A percentile compares a stretch with the other conserved stretches of the same genome.
Evolutionary conservation across 2,113 vertebrate species (phyloP).

Genomic region (Naja naja): DNA sequence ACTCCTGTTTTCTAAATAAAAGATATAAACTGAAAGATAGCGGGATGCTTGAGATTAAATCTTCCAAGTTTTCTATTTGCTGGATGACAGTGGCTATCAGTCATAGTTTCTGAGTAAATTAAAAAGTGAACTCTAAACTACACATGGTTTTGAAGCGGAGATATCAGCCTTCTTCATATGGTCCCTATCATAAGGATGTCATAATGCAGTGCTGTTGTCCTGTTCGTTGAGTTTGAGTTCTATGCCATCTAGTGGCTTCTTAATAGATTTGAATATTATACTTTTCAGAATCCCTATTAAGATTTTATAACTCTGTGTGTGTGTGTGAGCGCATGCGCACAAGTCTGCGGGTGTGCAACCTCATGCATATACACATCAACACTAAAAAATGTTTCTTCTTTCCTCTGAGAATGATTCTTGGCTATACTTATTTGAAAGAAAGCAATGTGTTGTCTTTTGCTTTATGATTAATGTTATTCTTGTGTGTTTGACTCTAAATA

Average conservation of each 20-base stretch:
- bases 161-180: no score
- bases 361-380: neutral
- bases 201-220: neutral
- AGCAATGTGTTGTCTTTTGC: neutral
- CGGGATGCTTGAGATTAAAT: neutral
- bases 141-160: neutral
- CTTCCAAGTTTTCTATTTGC: neutral
- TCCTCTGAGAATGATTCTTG: neutral
- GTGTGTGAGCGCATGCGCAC: neutral
- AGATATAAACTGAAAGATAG: neutral
- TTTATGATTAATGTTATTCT: neutral
- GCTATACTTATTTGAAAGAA: neutral
- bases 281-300: neutral
- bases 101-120: neutral
- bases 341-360: neutral
- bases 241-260: neutral
- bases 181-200: neutral
- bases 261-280: neutral
- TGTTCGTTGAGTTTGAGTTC: neutral
- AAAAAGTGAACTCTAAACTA: neutral
- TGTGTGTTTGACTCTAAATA: neutral
- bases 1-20: neutral
- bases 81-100: neutral
- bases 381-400: constrained; percentile 1
- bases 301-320: neutral